Percentiles rank a stretch among this genome's conserved stretches.
Evolutionary conservation across 1,140 invertebrate genomes (phyloP).

Genomic region (Triops longicaudatus): DNA sequence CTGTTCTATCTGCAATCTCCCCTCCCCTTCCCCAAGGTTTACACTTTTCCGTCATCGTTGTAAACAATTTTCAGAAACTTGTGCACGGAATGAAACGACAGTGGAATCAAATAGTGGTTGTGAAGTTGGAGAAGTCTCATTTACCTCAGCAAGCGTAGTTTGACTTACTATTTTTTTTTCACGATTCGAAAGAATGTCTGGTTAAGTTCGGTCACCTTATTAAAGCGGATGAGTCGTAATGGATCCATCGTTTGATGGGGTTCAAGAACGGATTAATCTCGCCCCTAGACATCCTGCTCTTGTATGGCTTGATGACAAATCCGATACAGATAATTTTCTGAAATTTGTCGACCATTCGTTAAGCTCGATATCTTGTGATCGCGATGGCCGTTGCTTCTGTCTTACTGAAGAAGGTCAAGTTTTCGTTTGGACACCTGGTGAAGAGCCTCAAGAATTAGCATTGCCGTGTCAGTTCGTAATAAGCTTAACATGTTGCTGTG

Average conservation of each 20-base stretch:
- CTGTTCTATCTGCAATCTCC: too few relatives aligned
- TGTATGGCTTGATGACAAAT: conserved; percentile 24
- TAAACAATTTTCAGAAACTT: too few relatives aligned
- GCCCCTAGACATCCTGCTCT: not conserved
- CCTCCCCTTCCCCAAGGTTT: too few relatives aligned
- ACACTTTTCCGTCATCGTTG: too few relatives aligned
- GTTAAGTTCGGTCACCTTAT: too few relatives aligned
- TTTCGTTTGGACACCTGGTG: conserved; percentile 20
- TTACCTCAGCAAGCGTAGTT: too few relatives aligned
- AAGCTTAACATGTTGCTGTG: not conserved
- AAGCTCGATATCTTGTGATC: not conserved
- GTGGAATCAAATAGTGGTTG: too few relatives aligned
- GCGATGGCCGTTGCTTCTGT: conserved; percentile 18
- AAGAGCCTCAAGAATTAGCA: conserved; percentile 24
- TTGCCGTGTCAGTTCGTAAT: conserved; percentile 25
- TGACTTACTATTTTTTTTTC: too few relatives aligned
- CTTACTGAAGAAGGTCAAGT: conserved; percentile 25
- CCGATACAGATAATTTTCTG: not conserved
- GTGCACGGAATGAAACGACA: too few relatives aligned
- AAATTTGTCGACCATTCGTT: conserved; percentile 10
- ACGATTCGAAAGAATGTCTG: too few relatives aligned
- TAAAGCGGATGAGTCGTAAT: too few relatives aligned
- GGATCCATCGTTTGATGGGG: conserved; percentile 10
- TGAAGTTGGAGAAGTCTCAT: too few relatives aligned
- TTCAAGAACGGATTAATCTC: not conserved